phyloP scores from a whole-genome alignment of 2,113 vertebrate species.

The Epinephelus lanceolatus region DNA sequence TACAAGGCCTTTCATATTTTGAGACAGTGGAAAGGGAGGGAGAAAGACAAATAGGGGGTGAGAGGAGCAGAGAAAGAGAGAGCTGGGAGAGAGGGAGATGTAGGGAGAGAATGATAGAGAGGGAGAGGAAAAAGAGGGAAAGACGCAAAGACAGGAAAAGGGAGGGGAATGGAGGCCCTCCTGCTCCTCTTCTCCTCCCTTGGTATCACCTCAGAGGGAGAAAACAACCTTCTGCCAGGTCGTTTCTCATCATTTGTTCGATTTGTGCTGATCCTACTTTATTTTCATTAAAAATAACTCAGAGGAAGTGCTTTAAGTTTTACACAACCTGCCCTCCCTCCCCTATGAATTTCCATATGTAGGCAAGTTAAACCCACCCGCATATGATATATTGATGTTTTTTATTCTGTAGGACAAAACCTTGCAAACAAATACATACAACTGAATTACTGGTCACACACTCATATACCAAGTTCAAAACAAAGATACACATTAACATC shows the following conservation, averaged over 20 bases:
- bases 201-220: slow-evolving; percentile 66
- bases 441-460: neutral
- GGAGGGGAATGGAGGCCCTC: slow-evolving; percentile 41
- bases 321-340: slow-evolving; percentile 40
- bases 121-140: slow-evolving; percentile 45
- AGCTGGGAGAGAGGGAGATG: neutral
- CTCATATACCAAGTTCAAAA: neutral
- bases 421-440: slow-evolving; percentile 3
- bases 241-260: slow-evolving; percentile 79
- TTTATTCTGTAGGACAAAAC: neutral
- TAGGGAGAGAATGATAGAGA: slow-evolving; percentile 34
- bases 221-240: slow-evolving; percentile 74
- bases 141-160: slow-evolving; percentile 48
- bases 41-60: slow-evolving; percentile 34
- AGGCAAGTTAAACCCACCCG: neutral
- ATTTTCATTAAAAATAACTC: slow-evolving; percentile 68
- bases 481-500: neutral
- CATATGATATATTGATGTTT: neutral
- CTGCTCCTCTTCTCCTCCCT: slow-evolving; percentile 49
- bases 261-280: slow-evolving; percentile 72
- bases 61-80: slow-evolving; percentile 21
- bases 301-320: slow-evolving; percentile 52
- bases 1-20: slow-evolving; percentile 36
- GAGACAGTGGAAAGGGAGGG: slow-evolving; percentile 42
- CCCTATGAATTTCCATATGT: slow-evolving; percentile 8